Evolutionary conservation across 2,797 vertebrate genomes (phyloP).

Genomic region (Sebastiscus tertius): DNA sequence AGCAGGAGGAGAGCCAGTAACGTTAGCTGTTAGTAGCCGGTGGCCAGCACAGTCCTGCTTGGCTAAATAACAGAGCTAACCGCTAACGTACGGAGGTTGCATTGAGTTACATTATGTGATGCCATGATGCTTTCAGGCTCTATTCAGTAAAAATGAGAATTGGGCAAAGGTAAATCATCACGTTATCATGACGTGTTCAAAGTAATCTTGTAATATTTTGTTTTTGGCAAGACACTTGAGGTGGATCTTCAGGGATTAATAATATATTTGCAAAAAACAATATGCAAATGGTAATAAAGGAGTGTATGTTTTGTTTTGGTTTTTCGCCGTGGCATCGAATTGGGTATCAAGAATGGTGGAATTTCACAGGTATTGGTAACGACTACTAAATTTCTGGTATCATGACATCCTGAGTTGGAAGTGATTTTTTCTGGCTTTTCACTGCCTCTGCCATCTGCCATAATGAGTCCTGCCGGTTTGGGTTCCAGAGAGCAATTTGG

Average conservation of each 20-base stretch:
- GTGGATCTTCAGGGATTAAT: no score
- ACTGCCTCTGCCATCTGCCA: conserved; percentile 17
- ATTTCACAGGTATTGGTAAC: neutral
- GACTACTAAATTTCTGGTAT: neutral
- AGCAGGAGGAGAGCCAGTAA: neutral
- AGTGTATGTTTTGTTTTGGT: neutral
- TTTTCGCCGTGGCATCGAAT: neutral
- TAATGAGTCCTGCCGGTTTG: neutral
- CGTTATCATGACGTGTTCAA: neutral
- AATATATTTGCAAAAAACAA: neutral
- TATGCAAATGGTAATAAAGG: neutral
- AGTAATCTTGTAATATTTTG: neutral
- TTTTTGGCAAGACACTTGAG: neutral
- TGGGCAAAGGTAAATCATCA: no score
- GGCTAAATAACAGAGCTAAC: no score
- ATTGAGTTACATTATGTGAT: neutral
- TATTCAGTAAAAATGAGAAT: no score
- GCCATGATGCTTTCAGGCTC: neutral
- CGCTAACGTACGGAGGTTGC: neutral
- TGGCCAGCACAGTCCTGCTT: no score
- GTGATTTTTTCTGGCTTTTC: neutral
- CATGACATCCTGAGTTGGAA: neutral
- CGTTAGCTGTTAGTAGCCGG: neutral
- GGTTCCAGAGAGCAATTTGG: conserved; percentile 18
- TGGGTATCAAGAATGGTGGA: neutral